phyloP scores from a whole-genome alignment of 2,113 vertebrate genomes.

The Ammodytes dubius region DNA sequence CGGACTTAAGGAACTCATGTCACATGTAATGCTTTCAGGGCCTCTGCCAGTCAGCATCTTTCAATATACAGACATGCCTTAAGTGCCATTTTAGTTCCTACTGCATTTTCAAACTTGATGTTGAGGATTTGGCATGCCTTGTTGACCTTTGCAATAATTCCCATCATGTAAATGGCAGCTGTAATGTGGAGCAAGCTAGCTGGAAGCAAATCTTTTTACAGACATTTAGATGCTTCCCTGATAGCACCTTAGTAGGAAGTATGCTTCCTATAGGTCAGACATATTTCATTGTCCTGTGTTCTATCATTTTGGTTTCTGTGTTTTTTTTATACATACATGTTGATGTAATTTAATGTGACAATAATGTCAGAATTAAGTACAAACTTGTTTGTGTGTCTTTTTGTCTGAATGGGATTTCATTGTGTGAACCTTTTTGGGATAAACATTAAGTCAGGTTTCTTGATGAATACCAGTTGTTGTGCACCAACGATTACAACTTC shows the following conservation, averaged over 20 bases:
- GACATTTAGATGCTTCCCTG: conserved; percentile 24
- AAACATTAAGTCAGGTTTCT: not conserved
- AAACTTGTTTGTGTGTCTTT: conserved; percentile 2
- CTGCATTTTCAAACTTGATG: conserved; percentile 21
- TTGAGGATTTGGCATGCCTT: not conserved
- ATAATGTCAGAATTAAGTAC: conserved; percentile 20
- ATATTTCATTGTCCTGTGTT: not conserved
- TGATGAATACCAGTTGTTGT: conserved; percentile 25
- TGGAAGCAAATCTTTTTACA: not conserved
- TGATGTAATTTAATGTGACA: conserved; percentile 24
- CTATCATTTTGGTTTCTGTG: not conserved
- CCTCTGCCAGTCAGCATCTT: conserved; percentile 21
- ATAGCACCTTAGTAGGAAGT: not conserved
- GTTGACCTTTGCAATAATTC: not conserved
- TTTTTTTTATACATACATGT: not conserved
- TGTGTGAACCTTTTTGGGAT: not conserved
- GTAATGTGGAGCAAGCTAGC: not conserved
- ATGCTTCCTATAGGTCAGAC: conserved; percentile 24
- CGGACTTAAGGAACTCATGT: not conserved
- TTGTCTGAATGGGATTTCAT: conserved; percentile 6
- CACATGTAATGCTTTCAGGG: conserved; percentile 31
- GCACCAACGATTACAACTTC: not conserved
- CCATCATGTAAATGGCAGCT: conserved; percentile 58
- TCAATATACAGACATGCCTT: conserved; percentile 51
- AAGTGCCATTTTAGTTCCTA: conserved; percentile 27